Percentiles rank a stretch among this genome's conserved stretches.
Conservation (phyloP, 2,113 vertebrate species). For the Anarrhichthys ocellatus region DNA sequence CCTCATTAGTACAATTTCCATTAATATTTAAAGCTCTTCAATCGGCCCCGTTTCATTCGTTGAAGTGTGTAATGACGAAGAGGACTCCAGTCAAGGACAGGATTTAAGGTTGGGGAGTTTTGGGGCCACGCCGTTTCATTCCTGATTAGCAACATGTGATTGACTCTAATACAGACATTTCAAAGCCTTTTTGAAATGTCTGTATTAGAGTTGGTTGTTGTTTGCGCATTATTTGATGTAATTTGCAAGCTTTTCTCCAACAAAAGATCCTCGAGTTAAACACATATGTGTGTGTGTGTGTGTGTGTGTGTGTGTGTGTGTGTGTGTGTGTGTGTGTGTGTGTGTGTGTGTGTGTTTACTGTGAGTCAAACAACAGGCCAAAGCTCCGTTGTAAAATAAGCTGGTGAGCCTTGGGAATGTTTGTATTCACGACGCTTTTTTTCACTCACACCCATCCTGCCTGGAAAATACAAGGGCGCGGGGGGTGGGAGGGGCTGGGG, state of each 20-base stretch:
- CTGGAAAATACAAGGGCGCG: conserved; percentile 67
- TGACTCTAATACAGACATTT: neutral
- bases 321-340: neutral
- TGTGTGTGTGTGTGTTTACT: neutral
- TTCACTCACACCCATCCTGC: conserved; percentile 70
- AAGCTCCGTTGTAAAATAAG: conserved; percentile 12
- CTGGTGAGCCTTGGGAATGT: conserved; percentile 48
- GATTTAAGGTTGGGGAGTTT: neutral
- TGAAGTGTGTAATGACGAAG: neutral
- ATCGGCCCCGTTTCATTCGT: neutral
- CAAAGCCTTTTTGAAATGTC: too few species aligned
- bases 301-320: neutral
- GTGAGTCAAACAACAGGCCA: neutral
- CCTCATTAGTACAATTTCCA: neutral
- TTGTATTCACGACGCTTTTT: conserved; percentile 29
- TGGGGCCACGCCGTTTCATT: neutral
- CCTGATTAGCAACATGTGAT: neutral
- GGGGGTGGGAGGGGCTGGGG: neutral
- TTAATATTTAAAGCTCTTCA: conserved; percentile 5
- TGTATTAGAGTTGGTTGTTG: too few species aligned
- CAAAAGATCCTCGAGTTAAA: neutral
- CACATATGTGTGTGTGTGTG: neutral
- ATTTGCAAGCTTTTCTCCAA: neutral
- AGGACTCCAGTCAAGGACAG: neutral
- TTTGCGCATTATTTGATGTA: neutral